These are phyloP conservation scores for Drosophila mayri DNA, from an alignment of 1,140 invertebrate genomes.

Conservation along the genomic window DNA sequence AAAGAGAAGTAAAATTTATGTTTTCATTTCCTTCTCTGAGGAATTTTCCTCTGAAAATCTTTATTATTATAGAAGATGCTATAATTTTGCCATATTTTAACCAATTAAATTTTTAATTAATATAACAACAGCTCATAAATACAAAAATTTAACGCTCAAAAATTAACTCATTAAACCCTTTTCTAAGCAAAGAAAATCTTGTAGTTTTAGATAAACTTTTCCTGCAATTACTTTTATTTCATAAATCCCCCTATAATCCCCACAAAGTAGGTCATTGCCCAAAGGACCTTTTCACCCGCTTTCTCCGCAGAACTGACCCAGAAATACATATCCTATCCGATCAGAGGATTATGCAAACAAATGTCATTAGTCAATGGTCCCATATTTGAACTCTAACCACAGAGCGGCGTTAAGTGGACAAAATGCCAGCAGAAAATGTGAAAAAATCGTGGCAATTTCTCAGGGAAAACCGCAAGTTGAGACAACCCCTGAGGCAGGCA, in stretches of 20 bases:
- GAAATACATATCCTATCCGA: constrained; percentile 30
- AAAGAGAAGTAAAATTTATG: background rate
- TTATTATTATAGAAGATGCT: no score
- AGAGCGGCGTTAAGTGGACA: constrained; percentile 61
- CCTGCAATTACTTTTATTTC: background rate
- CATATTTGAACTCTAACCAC: constrained; percentile 79
- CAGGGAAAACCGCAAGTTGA: constrained; percentile 65
- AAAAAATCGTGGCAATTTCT: constrained; percentile 68
- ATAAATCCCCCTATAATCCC: background rate
- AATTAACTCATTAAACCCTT: no score
- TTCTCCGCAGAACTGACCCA: constrained; percentile 53
- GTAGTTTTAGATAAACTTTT: background rate
- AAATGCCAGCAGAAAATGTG: constrained; percentile 57
- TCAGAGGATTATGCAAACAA: constrained; percentile 68
- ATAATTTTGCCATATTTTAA: no score
- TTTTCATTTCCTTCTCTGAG: background rate
- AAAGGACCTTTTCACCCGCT: constrained; percentile 30
- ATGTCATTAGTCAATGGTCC: constrained; percentile 70
- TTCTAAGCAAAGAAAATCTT: background rate
- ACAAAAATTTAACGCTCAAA: no score
- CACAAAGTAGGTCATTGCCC: constrained; percentile 4
- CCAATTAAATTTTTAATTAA: no score
- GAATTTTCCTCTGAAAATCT: no score
- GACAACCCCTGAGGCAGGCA: constrained; percentile 42
- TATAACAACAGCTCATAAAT: no score